These are phyloP conservation scores for Esox masquinongy DNA, from an alignment of 2,797 vertebrate genomes.

Conservation along the genomic window DNA sequence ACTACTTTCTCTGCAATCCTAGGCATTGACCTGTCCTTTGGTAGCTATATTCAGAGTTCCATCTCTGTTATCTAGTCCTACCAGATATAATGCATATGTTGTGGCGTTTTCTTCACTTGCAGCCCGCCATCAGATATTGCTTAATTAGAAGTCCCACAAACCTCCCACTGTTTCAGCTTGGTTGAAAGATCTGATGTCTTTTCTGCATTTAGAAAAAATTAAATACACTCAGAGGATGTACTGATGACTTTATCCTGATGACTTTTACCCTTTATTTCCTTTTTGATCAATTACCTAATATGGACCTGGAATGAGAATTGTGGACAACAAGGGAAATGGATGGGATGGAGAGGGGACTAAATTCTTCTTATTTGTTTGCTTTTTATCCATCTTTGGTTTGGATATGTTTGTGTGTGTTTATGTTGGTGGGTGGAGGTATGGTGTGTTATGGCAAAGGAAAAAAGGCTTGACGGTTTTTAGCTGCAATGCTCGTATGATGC, in stretches of 20 bases:
- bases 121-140: neutral
- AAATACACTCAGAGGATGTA: neutral
- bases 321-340: no score
- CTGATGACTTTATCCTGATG: neutral
- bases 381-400: no score
- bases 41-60: neutral
- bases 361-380: no score
- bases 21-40: neutral
- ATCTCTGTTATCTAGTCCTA: neutral
- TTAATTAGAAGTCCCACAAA: neutral
- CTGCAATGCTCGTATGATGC: no score
- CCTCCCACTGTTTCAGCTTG: neutral
- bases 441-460: no score
- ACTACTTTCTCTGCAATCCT: neutral
- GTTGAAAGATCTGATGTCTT: no score
- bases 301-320: no score
- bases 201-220: neutral
- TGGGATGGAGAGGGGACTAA: no score
- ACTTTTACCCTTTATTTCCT: neutral
- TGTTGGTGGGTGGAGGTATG: no score
- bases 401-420: no score
- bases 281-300: no score
- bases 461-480: no score
- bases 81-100: neutral
- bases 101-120: neutral